Percentiles rank a stretch among this genome's conserved stretches.
Evolutionary conservation across 2,888 invertebrate species (phyloP).

Genomic region (Apodemia mormo): DNA sequence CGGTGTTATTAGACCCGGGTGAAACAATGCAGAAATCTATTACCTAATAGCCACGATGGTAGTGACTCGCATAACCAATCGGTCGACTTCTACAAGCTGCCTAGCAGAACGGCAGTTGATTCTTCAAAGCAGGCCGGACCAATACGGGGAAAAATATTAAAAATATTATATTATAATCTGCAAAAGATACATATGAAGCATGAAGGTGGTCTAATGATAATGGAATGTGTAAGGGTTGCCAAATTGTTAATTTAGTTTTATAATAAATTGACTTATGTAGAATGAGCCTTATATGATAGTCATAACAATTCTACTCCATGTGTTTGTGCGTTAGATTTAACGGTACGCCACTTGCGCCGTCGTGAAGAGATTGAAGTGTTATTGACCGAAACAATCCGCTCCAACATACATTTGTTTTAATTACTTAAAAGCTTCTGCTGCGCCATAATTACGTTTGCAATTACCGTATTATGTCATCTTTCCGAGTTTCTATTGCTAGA

Average conservation of each 20-base stretch:
- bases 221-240: too few species aligned
- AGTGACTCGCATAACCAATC: too few species aligned
- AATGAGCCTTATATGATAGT: not conserved
- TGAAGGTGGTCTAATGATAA: too few species aligned
- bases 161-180: too few species aligned
- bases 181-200: too few species aligned
- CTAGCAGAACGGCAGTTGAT: too few species aligned
- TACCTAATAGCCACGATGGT: too few species aligned
- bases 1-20: too few species aligned
- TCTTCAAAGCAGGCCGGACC: too few species aligned
- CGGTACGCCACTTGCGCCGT: not conserved
- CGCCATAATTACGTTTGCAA: not conserved
- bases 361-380: slow-evolving; percentile 10
- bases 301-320: not conserved
- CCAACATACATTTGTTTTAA: slow-evolving; percentile 1
- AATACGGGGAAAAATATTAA: too few species aligned
- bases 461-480: not conserved
- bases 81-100: too few species aligned
- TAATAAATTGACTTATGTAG: not conserved
- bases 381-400: slow-evolving; percentile 14
- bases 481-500: not conserved
- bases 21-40: too few species aligned
- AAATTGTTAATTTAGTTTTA: not conserved
- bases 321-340: slow-evolving; percentile 15
- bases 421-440: slow-evolving; percentile 9